These are phyloP conservation scores for Galbula dea DNA, from an alignment of 2,113 vertebrate genomes.

Conservation along the genomic window DNA sequence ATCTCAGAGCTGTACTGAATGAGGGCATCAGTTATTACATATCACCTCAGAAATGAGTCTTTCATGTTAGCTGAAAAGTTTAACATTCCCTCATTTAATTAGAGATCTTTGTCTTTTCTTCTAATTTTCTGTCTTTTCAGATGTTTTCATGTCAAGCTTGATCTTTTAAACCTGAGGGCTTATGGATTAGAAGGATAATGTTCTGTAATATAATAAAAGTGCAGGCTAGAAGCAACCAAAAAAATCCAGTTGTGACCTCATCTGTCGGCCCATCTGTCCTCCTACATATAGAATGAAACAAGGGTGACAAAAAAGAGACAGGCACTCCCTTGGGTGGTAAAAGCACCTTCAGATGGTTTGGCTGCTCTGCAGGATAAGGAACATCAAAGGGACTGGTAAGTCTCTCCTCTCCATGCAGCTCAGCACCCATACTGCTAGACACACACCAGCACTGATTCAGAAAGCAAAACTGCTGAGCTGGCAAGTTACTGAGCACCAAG, in stretches of 20 bases:
- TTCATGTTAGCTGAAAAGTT: conserved; percentile 29
- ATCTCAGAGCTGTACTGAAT: conserved; percentile 15
- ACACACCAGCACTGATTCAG: not conserved
- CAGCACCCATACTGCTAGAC: not conserved
- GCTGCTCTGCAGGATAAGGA: not conserved
- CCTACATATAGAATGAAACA: not conserved
- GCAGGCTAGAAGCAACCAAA: not conserved
- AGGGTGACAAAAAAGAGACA: not conserved
- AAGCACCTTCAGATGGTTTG: not conserved
- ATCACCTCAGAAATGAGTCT: conserved; percentile 38
- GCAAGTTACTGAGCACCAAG: not conserved
- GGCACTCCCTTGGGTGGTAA: not conserved
- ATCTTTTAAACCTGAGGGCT: conserved; percentile 22
- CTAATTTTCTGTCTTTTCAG: conserved; percentile 20
- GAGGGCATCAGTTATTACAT: conserved; percentile 49
- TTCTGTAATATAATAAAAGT: not conserved
- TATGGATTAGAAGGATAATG: not conserved
- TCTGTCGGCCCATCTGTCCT: not conserved
- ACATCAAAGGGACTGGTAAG: not conserved
- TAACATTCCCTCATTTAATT: conserved; percentile 18
- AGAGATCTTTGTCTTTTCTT: not conserved
- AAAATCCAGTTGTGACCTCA: not conserved
- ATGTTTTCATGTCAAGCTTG: conserved; percentile 6
- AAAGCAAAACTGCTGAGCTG: not conserved
- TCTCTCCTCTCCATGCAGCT: not conserved